Base-by-base conservation (phyloP, 2,888 invertebrate species). In the Callyntrura sp. region DNA sequence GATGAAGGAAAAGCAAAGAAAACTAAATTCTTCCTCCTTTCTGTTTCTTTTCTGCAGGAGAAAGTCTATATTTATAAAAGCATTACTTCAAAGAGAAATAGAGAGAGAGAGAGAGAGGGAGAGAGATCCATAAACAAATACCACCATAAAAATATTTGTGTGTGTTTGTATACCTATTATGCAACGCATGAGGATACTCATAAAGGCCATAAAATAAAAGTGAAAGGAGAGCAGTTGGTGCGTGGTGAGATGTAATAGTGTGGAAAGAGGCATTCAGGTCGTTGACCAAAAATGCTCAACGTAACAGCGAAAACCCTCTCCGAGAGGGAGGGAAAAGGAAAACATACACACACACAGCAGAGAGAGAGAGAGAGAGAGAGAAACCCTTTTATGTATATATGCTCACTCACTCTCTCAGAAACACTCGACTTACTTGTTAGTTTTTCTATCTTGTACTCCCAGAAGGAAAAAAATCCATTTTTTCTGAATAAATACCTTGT, bases 231-330 rank as follows among this genome's bases (percentile, higher is more conserved):
- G 70, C 81, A 85, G 83, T 87, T 90, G 87, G 79, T 89, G 89
- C 89, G 85, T 90, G 87, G 60, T 70, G 60, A 84, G 65, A 87
- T 88, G 84, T 81, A 87, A 90, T 90, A 84, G 87, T 84, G 87
- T 87, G 86, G 90, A 86, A 90, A 86, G 82, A 83, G 86, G 78
- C 86, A 86, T 87, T 84, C 76, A 81, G 90, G 90, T 90, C 90
- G 88, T 88, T 90, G 90, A 90, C 90, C 90, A 90, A 87, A 35
- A 90, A 43, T 57, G 28, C 76, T 76, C 76, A 51, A 76, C 76
- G 51, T 76, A 51, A 76, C 76, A 76, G 51, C 48, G 51, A 76
- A 20, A 48, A 9, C 17, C 8, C 45, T 45, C 3, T 45, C 45
- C 17, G 70, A 73, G 68, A 62, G 28, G 28, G 28, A 62, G 28